Evolutionary conservation across 1,140 invertebrate species (phyloP).

Genomic region (Glossosoma conforme): DNA sequence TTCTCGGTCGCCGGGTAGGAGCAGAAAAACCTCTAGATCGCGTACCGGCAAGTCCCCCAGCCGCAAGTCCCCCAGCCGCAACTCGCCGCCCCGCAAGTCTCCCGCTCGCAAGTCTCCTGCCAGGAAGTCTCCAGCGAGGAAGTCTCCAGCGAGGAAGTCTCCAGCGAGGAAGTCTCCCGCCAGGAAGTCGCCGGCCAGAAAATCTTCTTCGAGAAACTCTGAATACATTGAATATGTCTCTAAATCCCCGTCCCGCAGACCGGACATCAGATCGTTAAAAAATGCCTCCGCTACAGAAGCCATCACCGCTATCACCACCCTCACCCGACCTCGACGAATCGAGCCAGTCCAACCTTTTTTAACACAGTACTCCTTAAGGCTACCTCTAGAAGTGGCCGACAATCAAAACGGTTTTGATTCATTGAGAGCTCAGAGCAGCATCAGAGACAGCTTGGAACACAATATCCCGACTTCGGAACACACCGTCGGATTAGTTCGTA

Average conservation of each 20-base stretch:
- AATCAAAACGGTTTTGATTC: conserved; percentile 6
- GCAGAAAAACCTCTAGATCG: not conserved
- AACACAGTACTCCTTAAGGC: no score
- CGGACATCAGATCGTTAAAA: conserved; percentile 8
- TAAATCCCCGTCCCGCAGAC: conserved; percentile 9
- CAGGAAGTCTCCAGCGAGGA: conserved; percentile 24
- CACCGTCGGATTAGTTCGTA: not conserved
- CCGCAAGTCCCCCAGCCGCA: conserved; percentile 12
- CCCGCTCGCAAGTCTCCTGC: conserved; percentile 21
- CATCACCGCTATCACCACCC: not conserved
- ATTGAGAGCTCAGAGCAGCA: not conserved
- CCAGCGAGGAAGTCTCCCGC: conserved; percentile 3
- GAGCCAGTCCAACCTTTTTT: not conserved
- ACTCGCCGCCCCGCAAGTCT: conserved; percentile 20
- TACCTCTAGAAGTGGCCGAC: not conserved
- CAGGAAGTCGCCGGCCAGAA: conserved; percentile 9
- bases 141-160: conserved; percentile 15
- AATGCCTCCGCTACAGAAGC: conserved; percentile 1
- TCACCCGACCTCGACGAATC: not conserved
- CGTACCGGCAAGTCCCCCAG: conserved; percentile 16
- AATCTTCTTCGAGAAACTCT: conserved; percentile 5
- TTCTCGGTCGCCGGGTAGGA: conserved; percentile 12
- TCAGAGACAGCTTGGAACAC: conserved; percentile 12
- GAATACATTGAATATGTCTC: conserved; percentile 7
- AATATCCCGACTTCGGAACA: not conserved